Conservation (phyloP, 2,113 vertebrate species). For the Nannospalax galili region DNA sequence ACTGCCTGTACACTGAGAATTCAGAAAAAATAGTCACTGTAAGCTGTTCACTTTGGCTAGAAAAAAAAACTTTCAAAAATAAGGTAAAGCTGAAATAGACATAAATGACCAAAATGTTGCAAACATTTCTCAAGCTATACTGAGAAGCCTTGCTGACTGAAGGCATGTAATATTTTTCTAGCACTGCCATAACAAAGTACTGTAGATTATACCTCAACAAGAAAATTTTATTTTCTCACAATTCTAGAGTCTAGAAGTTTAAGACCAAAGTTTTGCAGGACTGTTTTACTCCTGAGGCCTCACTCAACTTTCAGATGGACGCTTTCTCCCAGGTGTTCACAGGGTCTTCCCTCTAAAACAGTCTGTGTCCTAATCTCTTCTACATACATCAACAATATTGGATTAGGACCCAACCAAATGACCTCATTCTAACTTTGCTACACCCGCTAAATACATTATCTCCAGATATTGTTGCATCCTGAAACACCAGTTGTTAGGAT, state of each 20-base stretch:
- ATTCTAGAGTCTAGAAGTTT: not conserved
- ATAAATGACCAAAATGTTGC: not conserved
- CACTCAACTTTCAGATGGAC: not conserved
- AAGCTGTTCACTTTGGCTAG: not conserved
- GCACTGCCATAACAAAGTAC: not conserved
- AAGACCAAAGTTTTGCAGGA: not conserved
- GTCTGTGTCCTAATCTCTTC: not conserved
- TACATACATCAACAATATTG: not conserved
- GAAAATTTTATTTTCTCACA: not conserved
- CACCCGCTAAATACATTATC: not conserved
- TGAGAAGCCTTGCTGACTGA: not conserved
- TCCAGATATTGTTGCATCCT: not conserved
- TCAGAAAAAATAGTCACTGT: not conserved
- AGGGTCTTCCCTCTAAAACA: not conserved
- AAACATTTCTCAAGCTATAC: not conserved
- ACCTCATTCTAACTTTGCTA: not conserved
- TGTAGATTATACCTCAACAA: not conserved
- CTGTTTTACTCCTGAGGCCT: not conserved
- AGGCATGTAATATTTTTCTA: not conserved
- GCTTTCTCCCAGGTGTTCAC: not conserved
- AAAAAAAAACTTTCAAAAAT: not conserved
- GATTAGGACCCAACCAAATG: not conserved
- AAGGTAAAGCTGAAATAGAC: not conserved
- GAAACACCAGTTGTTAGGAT: not conserved
- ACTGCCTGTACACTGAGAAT: not conserved